Percentiles rank a stretch among this genome's conserved stretches.
phyloP scores from a whole-genome alignment of 2,113 vertebrate genomes.

The Rynchops niger region DNA sequence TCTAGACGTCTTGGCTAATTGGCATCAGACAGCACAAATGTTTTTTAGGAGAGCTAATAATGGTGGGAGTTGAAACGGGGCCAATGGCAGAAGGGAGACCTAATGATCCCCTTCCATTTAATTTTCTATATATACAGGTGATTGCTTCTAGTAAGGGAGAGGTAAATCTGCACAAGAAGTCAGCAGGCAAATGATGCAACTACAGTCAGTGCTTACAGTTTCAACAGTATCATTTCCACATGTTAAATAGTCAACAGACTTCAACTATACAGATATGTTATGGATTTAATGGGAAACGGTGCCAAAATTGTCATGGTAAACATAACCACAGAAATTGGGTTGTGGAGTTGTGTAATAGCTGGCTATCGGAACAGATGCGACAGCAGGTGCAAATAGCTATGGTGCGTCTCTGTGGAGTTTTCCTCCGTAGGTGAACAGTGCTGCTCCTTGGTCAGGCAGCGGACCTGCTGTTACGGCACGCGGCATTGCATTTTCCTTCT shows the following conservation, averaged over 20 bases:
- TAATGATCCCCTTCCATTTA: constrained; percentile 31
- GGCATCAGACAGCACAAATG: background rate
- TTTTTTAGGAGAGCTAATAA: background rate
- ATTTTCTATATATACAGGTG: background rate
- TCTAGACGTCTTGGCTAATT: constrained; percentile 9
- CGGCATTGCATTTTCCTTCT: background rate
- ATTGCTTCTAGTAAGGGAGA: background rate
- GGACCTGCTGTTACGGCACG: background rate
- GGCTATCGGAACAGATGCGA: background rate
- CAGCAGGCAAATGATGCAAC: background rate
- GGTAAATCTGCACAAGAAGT: background rate
- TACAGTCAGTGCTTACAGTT: background rate
- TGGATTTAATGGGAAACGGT: background rate
- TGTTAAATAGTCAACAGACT: background rate
- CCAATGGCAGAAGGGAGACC: constrained; percentile 20
- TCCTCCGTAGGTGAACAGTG: background rate
- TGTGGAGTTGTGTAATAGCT: background rate
- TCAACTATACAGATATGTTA: background rate
- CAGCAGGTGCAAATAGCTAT: background rate
- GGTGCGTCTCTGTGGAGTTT: background rate
- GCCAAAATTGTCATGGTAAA: background rate
- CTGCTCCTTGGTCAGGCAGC: background rate
- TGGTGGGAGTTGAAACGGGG: constrained; percentile 41
- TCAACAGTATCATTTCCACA: background rate
- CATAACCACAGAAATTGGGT: background rate